phyloP scores from a whole-genome alignment of 2,797 vertebrate genomes.

The Taenioides sp. region DNA sequence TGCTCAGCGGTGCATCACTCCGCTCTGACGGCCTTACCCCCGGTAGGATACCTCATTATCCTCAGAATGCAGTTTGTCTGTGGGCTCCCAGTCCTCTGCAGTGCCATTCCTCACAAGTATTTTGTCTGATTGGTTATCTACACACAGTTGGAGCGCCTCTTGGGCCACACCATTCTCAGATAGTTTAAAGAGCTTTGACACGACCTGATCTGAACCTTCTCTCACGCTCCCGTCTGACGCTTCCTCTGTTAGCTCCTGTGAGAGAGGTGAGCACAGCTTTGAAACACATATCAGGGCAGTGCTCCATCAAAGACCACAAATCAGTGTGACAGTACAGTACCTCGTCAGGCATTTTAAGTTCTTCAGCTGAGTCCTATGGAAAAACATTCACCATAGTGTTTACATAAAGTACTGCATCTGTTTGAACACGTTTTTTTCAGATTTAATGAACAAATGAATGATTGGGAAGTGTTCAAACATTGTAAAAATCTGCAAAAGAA shows the following conservation, averaged over 20 bases:
- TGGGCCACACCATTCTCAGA: slow-evolving; percentile 44
- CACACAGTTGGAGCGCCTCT: slow-evolving; percentile 60
- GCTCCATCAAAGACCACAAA: slow-evolving; percentile 19
- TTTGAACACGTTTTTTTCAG: neutral
- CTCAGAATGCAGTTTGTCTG: slow-evolving; percentile 19
- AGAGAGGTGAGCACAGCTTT: slow-evolving; percentile 61
- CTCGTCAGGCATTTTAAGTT: slow-evolving; percentile 54
- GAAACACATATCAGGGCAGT: slow-evolving; percentile 22
- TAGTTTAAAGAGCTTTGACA: slow-evolving; percentile 40
- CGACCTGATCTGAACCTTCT: slow-evolving; percentile 56
- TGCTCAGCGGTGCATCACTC: slow-evolving; percentile 60
- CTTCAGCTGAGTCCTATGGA: slow-evolving; percentile 67
- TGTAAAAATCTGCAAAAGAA: too few species aligned
- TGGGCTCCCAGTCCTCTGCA: slow-evolving; percentile 66
- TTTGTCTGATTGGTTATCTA: slow-evolving; percentile 52
- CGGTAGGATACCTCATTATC: slow-evolving; percentile 64
- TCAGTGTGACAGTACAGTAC: slow-evolving; percentile 43
- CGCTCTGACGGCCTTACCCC: slow-evolving; percentile 60
- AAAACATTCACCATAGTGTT: slow-evolving; percentile 22
- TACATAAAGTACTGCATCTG: neutral
- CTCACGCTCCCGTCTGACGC: slow-evolving; percentile 58
- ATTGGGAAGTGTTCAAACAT: too few species aligned
- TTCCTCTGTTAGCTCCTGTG: slow-evolving; percentile 63
- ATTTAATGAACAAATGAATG: neutral
- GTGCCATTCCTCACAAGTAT: slow-evolving; percentile 42